phyloP scores from a whole-genome alignment of 2,888 invertebrate genomes.

The Thymelicus acteon region DNA sequence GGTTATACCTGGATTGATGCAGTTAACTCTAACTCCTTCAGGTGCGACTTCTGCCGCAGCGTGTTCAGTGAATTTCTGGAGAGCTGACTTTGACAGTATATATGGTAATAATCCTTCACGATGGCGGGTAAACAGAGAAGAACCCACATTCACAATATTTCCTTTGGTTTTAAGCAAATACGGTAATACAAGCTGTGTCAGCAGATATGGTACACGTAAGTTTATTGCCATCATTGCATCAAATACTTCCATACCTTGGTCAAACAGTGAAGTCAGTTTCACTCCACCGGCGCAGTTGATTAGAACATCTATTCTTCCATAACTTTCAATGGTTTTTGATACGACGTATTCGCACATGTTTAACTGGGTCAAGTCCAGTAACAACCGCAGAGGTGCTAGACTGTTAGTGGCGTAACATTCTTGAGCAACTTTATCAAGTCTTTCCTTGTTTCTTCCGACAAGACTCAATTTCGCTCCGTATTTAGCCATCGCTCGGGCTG shows the following conservation, averaged over 20 bases:
- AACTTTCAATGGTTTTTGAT: slow-evolving; percentile 54
- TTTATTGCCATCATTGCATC: slow-evolving; percentile 61
- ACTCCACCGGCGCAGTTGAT: slow-evolving; percentile 59
- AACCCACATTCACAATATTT: slow-evolving; percentile 59
- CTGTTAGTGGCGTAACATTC: slow-evolving; percentile 49
- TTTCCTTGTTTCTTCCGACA: slow-evolving; percentile 54
- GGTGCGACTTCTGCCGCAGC: slow-evolving; percentile 55
- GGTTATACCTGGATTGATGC: slow-evolving; percentile 57
- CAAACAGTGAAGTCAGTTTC: slow-evolving; percentile 52
- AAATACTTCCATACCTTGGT: slow-evolving; percentile 53
- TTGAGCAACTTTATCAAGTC: slow-evolving; percentile 51
- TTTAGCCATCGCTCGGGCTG: slow-evolving; percentile 53
- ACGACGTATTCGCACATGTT: slow-evolving; percentile 56
- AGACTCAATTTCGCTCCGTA: slow-evolving; percentile 55
- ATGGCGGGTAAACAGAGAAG: slow-evolving; percentile 52
- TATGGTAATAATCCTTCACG: slow-evolving; percentile 56
- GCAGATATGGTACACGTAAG: slow-evolving; percentile 56
- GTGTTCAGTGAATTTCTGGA: slow-evolving; percentile 55
- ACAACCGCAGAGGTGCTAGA: slow-evolving; percentile 48
- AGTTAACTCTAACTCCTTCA: slow-evolving; percentile 60
- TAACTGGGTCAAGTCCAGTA: slow-evolving; percentile 51
- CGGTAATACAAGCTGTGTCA: slow-evolving; percentile 57
- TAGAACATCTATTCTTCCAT: slow-evolving; percentile 57
- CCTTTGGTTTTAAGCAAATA: slow-evolving; percentile 60
- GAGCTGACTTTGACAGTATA: slow-evolving; percentile 54